These are phyloP conservation scores for Lycophotia porphyrea DNA, from an alignment of 2,888 invertebrate genomes.

Conservation along the genomic window DNA sequence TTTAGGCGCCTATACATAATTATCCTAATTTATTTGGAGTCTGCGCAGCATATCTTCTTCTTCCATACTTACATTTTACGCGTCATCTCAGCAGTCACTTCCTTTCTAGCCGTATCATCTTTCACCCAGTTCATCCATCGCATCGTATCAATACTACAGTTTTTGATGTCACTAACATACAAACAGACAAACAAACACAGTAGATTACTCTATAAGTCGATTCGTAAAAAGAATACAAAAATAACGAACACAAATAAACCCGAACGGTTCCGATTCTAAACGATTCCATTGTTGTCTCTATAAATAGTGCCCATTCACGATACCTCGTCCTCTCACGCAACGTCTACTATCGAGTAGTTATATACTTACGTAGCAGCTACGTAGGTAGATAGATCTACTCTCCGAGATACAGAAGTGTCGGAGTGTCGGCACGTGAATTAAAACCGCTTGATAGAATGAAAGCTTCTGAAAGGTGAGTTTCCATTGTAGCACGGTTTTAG, in stretches of 20 bases:
- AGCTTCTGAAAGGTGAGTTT: slow-evolving; percentile 61
- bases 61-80: not conserved
- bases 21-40: not conserved
- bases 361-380: slow-evolving; percentile 5
- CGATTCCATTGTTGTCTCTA: slow-evolving; percentile 51
- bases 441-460: slow-evolving; percentile 69
- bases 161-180: not conserved
- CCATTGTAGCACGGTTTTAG: slow-evolving; percentile 43
- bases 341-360: slow-evolving; percentile 11
- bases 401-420: slow-evolving; percentile 38
- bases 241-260: slow-evolving; percentile 14
- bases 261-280: slow-evolving; percentile 31
- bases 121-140: not conserved
- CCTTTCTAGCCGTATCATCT: not conserved
- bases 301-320: slow-evolving; percentile 50
- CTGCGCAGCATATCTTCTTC: not conserved
- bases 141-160: not conserved
- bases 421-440: slow-evolving; percentile 68
- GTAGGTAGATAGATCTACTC: not conserved
- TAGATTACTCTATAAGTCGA: not conserved
- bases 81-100: not conserved
- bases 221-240: slow-evolving; percentile 20
- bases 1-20: too few relatives aligned
- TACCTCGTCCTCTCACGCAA: slow-evolving; percentile 37
- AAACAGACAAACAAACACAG: not conserved